Evolutionary conservation across 2,888 invertebrate species (phyloP).

Genomic region (Drosophila testacea): DNA sequence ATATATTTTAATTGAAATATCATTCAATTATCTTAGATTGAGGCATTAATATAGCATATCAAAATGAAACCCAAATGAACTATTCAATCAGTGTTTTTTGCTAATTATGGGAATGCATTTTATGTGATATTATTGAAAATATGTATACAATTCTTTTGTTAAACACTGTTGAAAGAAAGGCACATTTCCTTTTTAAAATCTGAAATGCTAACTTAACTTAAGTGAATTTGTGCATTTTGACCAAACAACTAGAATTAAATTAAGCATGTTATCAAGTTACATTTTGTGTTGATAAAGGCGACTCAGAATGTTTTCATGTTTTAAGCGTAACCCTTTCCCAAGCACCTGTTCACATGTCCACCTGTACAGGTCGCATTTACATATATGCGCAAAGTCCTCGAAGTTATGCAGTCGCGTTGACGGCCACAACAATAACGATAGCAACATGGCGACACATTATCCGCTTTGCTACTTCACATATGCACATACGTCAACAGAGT

Average conservation of each 20-base stretch:
- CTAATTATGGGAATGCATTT: too few species aligned
- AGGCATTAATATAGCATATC: too few species aligned
- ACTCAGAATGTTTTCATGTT: constrained; percentile 3
- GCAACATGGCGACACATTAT: constrained; percentile 71
- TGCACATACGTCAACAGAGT: constrained; percentile 1
- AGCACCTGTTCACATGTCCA: neutral
- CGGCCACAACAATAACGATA: constrained; percentile 54
- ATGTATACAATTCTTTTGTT: too few species aligned
- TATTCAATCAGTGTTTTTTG: too few species aligned
- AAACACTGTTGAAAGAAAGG: too few species aligned
- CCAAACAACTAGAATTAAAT: neutral
- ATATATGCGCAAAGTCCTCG: constrained; percentile 66
- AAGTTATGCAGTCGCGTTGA: constrained; percentile 49
- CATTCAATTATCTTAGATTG: too few species aligned
- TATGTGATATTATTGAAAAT: too few species aligned
- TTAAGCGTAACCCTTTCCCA: neutral
- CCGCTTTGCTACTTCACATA: constrained; percentile 61
- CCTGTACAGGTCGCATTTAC: constrained; percentile 52
- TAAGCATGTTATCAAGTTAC: constrained; percentile 36
- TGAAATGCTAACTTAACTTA: too few species aligned
- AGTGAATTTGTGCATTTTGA: neutral
- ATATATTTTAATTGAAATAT: too few species aligned
- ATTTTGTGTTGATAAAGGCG: constrained; percentile 12
- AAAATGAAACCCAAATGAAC: too few species aligned
- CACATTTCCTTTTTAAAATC: too few species aligned